Evolutionary conservation across 2,888 invertebrate species (phyloP), one percentile per base, ranked within the genome.

Genomic region (Trachelus troglodyta): DNA sequence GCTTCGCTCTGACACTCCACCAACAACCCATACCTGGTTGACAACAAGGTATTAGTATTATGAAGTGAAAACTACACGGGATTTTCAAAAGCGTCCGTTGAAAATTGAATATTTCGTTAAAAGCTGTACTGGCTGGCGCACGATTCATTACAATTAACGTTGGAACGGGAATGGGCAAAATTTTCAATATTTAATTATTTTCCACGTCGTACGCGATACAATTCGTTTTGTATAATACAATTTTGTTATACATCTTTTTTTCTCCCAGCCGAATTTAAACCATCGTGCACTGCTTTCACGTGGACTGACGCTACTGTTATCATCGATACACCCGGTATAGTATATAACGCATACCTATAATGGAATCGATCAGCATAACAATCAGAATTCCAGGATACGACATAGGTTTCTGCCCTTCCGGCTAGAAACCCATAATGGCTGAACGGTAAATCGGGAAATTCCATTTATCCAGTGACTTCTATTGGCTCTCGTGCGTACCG

Each of bases 1-100:
- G 88, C 88, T 82, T 89, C 31, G 85, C 89, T 86, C 89, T 89
- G 90, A 90, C 89, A 88, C 89, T 85, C 83, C 83, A 82, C 85
- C 81, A 80, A 83, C 81, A 80, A 76, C 76, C 69, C 34, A 31
- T 71, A 71, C 71, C 71, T 33, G 71, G 33, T 34, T 71, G 71
- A 71, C 71, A 71, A 71, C 71, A 71, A 71, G 31, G 71, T 71
- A 56, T 56, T 56, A 56, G 56, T 56, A 23, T 56, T 56, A 56
- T 23, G 9, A 23, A 56, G 56, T 56, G 56, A 56, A 56, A 56
- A 56, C 56, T 56, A 56, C 56, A 56, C 56, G 9, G 9, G 23
- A 56, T 15, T 56, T 9, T 56, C 56, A 23, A 56, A 56, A 56
- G 56, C 56, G 56, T 56, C 23, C 56, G 56, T 56, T 56, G 56